Evolutionary conservation across 1,140 invertebrate species (phyloP).

Genomic region (Temnothorax longispinosus): DNA sequence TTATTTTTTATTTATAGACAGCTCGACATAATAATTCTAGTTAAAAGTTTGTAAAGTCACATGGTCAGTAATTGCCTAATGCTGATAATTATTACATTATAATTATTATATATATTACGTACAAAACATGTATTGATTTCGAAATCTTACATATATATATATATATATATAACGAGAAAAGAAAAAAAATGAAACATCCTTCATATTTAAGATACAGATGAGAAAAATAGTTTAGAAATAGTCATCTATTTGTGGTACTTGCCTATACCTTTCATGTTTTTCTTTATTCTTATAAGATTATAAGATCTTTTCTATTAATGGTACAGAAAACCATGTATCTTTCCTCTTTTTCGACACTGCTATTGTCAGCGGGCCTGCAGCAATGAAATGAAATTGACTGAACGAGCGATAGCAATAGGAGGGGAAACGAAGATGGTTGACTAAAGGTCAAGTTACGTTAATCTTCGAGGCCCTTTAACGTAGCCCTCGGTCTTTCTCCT

Average conservation of each 20-base stretch:
- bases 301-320: background rate
- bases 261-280: background rate
- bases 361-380: background rate
- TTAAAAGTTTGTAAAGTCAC: background rate
- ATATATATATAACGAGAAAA: background rate
- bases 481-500: background rate
- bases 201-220: background rate
- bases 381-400: background rate
- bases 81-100: background rate
- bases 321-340: background rate
- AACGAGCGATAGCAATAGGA: background rate
- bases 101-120: too few relatives aligned
- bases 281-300: background rate
- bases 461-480: slow-evolving; percentile 2
- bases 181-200: background rate
- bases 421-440: slow-evolving; percentile 1
- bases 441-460: slow-evolving; percentile 59
- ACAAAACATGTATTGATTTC: background rate
- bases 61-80: too few relatives aligned
- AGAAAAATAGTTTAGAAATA: background rate
- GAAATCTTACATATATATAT: background rate
- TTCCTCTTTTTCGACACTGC: background rate
- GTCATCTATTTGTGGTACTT: background rate
- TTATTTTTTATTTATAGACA: background rate
- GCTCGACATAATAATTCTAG: background rate